A percentile compares a stretch with the other conserved stretches of the same genome.
Conservation (phyloP, 2,888 invertebrate genomes). For the Eurytoma californica region DNA sequence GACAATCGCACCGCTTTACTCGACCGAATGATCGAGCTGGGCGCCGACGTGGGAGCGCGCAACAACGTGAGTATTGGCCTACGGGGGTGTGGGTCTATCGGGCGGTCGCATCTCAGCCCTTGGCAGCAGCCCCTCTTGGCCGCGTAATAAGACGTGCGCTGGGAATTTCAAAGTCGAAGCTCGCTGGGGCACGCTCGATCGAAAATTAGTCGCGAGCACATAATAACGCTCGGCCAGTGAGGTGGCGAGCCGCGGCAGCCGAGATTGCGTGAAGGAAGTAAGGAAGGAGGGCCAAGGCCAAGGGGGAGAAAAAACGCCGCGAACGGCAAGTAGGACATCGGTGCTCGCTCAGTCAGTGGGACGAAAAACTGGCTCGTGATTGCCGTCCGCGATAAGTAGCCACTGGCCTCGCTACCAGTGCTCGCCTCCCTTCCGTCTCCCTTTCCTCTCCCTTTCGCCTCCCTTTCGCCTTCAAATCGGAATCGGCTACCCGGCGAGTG, state of each 20-base stretch:
- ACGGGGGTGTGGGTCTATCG: conserved; percentile 81
- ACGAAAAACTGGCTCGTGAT: conserved; percentile 64
- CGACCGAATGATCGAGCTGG: conserved; percentile 94
- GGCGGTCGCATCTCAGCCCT: conserved; percentile 22
- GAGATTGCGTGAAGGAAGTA: conserved; percentile 66
- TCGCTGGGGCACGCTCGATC: conserved; percentile 5
- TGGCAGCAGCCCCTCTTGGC: conserved; percentile 1
- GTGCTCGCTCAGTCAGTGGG: conserved; percentile 63
- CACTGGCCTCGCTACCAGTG: conserved; percentile 20
- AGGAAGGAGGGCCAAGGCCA: conserved; percentile 73
- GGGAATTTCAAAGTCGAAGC: conserved; percentile 41
- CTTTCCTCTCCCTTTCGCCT: neutral
- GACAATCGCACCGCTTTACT: conserved; percentile 94
- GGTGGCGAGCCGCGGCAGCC: neutral
- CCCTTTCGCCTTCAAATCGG: neutral
- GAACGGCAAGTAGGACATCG: conserved; percentile 63
- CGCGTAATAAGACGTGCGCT: no score
- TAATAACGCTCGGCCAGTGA: no score
- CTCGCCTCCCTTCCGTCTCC: neutral
- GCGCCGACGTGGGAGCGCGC: conserved; percentile 92
- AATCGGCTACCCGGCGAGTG: no score
- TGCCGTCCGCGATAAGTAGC: conserved; percentile 35
- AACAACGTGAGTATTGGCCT: conserved; percentile 87
- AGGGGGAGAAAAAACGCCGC: conserved; percentile 59
- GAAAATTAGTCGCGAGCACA: conserved; percentile 17